Conservation (phyloP, 2,113 vertebrate species). For the Lampris incognitus region DNA sequence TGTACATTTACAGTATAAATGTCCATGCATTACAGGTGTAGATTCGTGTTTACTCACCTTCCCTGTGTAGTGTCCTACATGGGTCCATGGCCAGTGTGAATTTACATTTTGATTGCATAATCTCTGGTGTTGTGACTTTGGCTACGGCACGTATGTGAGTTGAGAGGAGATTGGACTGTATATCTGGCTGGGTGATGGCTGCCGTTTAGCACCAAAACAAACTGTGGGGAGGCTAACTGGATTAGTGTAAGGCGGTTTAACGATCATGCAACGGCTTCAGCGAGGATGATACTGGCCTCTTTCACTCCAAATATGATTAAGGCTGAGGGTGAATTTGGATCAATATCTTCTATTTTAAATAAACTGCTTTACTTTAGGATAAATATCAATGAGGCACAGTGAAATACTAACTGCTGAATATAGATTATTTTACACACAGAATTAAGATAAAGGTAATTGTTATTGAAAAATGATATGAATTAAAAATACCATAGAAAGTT, state of each 20-base stretch:
- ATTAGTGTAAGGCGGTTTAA: slow-evolving; percentile 68
- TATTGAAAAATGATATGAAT: too few species aligned
- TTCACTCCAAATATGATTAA: background rate
- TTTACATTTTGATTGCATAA: background rate
- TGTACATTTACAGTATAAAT: too few species aligned
- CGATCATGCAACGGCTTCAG: slow-evolving; percentile 40
- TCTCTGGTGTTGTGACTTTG: background rate
- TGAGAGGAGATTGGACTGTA: slow-evolving; percentile 25
- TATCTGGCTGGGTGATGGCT: slow-evolving; percentile 47
- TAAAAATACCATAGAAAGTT: too few species aligned
- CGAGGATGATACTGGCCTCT: slow-evolving; percentile 22
- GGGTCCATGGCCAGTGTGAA: background rate
- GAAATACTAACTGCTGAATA: too few species aligned
- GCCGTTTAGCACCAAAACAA: slow-evolving; percentile 59
- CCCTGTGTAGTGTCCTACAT: background rate
- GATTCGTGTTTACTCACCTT: too few species aligned
- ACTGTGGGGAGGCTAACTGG: slow-evolving; percentile 65
- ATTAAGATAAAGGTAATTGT: too few species aligned
- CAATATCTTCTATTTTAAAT: background rate
- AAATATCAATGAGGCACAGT: background rate
- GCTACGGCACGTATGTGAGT: slow-evolving; percentile 8
- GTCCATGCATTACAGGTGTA: too few species aligned
- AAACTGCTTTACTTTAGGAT: background rate
- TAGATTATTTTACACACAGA: too few species aligned
- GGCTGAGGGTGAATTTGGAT: background rate